Conservation (phyloP, 2,113 vertebrate genomes). For the Callionymus lyra region DNA sequence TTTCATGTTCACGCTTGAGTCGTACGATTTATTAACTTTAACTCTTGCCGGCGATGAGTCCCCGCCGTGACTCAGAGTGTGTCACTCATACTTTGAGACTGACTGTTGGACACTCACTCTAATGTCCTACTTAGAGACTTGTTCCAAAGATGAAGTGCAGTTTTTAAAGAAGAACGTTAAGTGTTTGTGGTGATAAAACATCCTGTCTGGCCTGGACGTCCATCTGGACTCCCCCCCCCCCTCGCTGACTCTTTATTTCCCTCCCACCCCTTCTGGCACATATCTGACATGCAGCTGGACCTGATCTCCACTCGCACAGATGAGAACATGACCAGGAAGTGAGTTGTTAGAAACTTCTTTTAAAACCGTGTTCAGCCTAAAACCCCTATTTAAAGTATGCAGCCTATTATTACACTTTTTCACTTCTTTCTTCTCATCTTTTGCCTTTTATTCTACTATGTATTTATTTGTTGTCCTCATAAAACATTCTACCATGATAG, state of each 20-base stretch:
- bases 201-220: slow-evolving; percentile 32
- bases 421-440: too few species aligned
- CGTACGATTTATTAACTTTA: too few species aligned
- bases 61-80: slow-evolving; percentile 32
- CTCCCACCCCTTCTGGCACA: slow-evolving; percentile 26
- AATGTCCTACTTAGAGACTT: slow-evolving; percentile 8
- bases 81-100: slow-evolving; percentile 21
- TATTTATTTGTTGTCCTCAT: too few species aligned
- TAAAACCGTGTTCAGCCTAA: neutral
- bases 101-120: slow-evolving; percentile 3
- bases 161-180: slow-evolving; percentile 34
- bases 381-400: too few species aligned
- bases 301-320: slow-evolving; percentile 37
- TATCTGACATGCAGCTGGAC: slow-evolving; percentile 56
- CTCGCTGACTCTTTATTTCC: slow-evolving; percentile 8
- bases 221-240: slow-evolving; percentile 27
- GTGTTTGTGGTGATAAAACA: slow-evolving; percentile 25
- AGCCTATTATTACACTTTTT: too few species aligned
- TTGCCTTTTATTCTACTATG: too few species aligned
- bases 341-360: slow-evolving; percentile 9
- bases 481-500: too few species aligned
- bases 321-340: slow-evolving; percentile 18
- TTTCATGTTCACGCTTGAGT: too few species aligned
- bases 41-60: too few species aligned
- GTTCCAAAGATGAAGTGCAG: slow-evolving; percentile 7